Conservation (phyloP, 2,113 vertebrate genomes). For the Columba livia region DNA sequence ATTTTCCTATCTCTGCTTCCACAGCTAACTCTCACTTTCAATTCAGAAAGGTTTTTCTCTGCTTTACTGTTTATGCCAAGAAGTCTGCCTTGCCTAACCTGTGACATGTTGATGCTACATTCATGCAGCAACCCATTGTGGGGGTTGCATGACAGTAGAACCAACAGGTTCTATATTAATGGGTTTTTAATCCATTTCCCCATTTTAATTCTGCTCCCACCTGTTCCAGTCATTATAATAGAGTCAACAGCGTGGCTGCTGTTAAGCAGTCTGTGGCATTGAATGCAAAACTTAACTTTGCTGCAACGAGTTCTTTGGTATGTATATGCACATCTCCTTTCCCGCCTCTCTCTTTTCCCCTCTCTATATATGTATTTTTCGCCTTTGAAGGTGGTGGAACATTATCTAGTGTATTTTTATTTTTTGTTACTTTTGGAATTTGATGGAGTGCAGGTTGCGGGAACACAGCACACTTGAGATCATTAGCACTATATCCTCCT, state of each 20-base stretch:
- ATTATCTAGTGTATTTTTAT: neutral
- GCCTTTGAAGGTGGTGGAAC: neutral
- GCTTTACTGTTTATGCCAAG: neutral
- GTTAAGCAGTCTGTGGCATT: neutral
- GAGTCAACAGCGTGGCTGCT: neutral
- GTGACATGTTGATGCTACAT: neutral
- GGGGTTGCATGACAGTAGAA: neutral
- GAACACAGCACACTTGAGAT: neutral
- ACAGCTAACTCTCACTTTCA: neutral
- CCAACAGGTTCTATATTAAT: neutral
- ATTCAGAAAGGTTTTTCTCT: neutral
- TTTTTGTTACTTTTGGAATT: slow-evolving; percentile 6
- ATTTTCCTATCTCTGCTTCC: neutral
- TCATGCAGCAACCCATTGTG: fast-evolving
- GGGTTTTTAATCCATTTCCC: neutral
- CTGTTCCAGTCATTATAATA: neutral
- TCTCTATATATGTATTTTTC: neutral
- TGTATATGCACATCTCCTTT: neutral
- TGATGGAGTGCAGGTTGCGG: neutral
- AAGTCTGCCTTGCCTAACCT: neutral
- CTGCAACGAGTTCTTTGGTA: neutral
- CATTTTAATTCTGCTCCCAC: neutral
- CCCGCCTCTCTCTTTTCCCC: neutral
- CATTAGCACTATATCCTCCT: neutral
- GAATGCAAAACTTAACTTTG: neutral